These are phyloP conservation scores for Drosophila sturtevanti DNA, from an alignment of 1,140 invertebrate species.

Conservation along the genomic window DNA sequence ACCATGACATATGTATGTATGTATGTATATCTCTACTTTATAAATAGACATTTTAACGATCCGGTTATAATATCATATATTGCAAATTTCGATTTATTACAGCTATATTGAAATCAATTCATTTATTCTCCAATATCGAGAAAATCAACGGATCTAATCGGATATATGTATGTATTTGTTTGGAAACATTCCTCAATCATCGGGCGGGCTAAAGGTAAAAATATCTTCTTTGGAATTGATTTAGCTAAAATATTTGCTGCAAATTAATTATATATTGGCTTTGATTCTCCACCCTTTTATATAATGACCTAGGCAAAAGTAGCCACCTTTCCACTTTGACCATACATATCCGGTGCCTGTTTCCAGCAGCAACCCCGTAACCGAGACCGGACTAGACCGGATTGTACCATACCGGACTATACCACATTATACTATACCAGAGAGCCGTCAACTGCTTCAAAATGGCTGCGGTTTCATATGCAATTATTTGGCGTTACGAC, in stretches of 20 bases:
- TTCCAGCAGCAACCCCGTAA: conserved; percentile 16
- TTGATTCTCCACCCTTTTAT: conserved; percentile 45
- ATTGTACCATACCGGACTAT: neutral
- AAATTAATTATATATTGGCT: conserved; percentile 77
- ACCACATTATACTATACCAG: conserved; percentile 9
- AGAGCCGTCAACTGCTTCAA: conserved; percentile 65
- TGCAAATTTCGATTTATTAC: no score
- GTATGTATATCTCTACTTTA: no score
- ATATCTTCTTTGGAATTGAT: conserved; percentile 18
- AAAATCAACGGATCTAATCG: no score
- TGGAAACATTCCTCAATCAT: neutral
- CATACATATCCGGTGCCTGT: conserved; percentile 27
- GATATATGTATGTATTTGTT: no score
- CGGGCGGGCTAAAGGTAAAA: neutral
- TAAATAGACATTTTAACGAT: no score
- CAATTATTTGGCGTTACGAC: conserved; percentile 68
- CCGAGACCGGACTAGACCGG: neutral
- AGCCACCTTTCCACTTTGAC: conserved; percentile 5
- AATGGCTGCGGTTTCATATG: conserved; percentile 72
- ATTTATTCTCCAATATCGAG: no score
- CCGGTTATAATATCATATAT: no score
- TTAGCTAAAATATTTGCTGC: conserved; percentile 36
- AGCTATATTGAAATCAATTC: no score
- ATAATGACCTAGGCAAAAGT: neutral
- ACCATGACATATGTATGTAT: no score